Evolutionary conservation across 2,888 invertebrate genomes (phyloP).

Genomic region (Drosophila picticornis): DNA sequence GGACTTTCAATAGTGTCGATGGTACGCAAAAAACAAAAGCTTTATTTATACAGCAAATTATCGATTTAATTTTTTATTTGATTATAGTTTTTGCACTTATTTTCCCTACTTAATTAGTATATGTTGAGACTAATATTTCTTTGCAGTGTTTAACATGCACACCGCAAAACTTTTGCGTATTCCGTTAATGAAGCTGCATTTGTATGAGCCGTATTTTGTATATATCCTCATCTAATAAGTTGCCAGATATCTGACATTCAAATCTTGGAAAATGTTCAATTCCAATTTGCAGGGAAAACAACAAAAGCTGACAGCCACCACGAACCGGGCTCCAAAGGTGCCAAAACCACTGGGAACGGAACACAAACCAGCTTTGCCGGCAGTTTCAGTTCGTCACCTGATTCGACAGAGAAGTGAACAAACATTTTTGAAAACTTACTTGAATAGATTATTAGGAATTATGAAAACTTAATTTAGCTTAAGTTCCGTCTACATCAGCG

Average conservation of each 20-base stretch:
- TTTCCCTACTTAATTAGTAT: neutral
- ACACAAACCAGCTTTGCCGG: slow-evolving; percentile 6
- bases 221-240: slow-evolving; percentile 56
- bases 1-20: neutral
- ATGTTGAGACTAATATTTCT: neutral
- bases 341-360: slow-evolving; percentile 26
- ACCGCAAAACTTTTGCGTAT: slow-evolving; percentile 64
- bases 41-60: neutral
- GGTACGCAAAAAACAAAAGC: neutral
- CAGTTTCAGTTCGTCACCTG: slow-evolving; percentile 44
- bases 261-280: slow-evolving; percentile 74
- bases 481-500: slow-evolving; percentile 45
- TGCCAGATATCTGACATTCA: slow-evolving; percentile 60
- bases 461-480: slow-evolving; percentile 82
- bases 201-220: slow-evolving; percentile 34
- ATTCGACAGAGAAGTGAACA: slow-evolving; percentile 69
- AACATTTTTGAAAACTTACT: slow-evolving; percentile 74
- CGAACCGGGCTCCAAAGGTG: neutral
- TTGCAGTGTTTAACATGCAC: slow-evolving; percentile 37
- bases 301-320: slow-evolving; percentile 48
- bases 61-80: neutral
- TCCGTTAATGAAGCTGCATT: slow-evolving; percentile 48
- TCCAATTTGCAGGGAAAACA: slow-evolving; percentile 75
- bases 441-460: slow-evolving; percentile 83
- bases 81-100: neutral